Percentiles rank a stretch among this genome's conserved stretches.
Conservation (phyloP, 1,140 invertebrate species). For the Drosophila pachea region DNA sequence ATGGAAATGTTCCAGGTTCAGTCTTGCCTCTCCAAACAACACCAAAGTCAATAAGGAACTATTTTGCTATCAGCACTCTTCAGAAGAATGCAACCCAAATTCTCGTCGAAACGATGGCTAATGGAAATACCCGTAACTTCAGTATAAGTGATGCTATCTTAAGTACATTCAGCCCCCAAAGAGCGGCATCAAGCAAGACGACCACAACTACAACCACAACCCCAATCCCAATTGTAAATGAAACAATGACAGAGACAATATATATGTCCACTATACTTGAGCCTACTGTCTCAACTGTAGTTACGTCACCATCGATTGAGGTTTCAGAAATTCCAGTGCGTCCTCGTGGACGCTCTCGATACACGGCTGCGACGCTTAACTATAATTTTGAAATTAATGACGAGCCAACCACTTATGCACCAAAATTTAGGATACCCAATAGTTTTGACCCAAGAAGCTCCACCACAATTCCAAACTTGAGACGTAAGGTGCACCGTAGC, state of each 20-base stretch:
- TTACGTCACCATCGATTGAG: slow-evolving; percentile 47
- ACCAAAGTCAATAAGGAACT: slow-evolving; percentile 52
- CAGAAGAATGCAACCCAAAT: slow-evolving; percentile 53
- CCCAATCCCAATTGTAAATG: slow-evolving; percentile 22
- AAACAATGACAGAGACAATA: slow-evolving; percentile 12
- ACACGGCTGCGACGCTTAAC: slow-evolving; percentile 58
- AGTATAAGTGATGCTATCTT: slow-evolving; percentile 71
- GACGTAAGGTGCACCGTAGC: slow-evolving; percentile 55
- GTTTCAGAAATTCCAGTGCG: slow-evolving; percentile 36
- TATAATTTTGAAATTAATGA: slow-evolving; percentile 51
- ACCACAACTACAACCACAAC: slow-evolving; percentile 29
- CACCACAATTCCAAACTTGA: slow-evolving; percentile 5
- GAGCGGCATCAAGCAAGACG: slow-evolving; percentile 20
- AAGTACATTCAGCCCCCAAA: slow-evolving; percentile 58
- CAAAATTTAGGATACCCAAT: slow-evolving; percentile 46
- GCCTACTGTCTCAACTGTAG: slow-evolving; percentile 47
- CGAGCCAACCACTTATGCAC: slow-evolving; percentile 75
- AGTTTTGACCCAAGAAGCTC: slow-evolving; percentile 23
- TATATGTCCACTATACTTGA: slow-evolving; percentile 21
- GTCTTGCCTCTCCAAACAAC: slow-evolving; percentile 54
- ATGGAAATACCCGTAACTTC: slow-evolving; percentile 59
- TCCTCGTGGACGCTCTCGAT: slow-evolving; percentile 66
- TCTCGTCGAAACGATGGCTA: slow-evolving; percentile 51
- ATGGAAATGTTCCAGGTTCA: slow-evolving; percentile 26
- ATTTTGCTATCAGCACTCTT: slow-evolving; percentile 39